Evolutionary conservation across 2,113 vertebrate genomes (phyloP).

Genomic region (Alethe diademata): DNA sequence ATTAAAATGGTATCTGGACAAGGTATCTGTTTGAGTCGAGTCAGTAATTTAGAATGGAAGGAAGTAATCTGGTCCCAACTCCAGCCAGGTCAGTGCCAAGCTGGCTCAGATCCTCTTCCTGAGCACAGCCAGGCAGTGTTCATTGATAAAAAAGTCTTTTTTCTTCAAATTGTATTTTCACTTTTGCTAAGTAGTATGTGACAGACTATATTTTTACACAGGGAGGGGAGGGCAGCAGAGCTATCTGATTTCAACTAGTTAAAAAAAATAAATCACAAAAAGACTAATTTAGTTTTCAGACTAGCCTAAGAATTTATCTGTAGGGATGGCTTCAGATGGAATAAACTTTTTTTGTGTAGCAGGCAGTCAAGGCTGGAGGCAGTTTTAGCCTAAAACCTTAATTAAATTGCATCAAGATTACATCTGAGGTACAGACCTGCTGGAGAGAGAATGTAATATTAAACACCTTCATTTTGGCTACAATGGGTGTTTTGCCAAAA

Average conservation of each 20-base stretch:
- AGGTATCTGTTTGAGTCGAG: background rate
- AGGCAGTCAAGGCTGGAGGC: background rate
- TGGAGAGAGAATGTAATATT: background rate
- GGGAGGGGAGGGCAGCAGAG: background rate
- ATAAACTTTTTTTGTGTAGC: background rate
- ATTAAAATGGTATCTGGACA: background rate
- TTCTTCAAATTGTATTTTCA: background rate
- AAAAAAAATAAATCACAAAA: background rate
- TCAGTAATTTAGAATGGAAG: background rate
- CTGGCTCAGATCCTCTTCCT: background rate
- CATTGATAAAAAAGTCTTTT: background rate
- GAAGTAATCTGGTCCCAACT: background rate
- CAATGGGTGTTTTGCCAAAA: background rate
- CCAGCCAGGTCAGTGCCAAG: background rate
- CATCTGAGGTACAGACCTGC: background rate
- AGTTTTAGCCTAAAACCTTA: background rate
- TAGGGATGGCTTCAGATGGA: background rate
- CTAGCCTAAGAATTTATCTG: background rate
- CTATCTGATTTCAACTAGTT: background rate
- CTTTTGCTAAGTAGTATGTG: background rate
- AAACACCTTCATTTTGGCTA: background rate
- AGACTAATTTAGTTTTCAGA: background rate
- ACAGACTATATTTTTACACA: background rate
- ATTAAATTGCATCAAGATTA: background rate
- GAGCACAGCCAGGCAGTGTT: background rate